These are phyloP conservation scores for Lepidostoma basale DNA, from an alignment of 1,140 invertebrate species.

Conservation along the genomic window DNA sequence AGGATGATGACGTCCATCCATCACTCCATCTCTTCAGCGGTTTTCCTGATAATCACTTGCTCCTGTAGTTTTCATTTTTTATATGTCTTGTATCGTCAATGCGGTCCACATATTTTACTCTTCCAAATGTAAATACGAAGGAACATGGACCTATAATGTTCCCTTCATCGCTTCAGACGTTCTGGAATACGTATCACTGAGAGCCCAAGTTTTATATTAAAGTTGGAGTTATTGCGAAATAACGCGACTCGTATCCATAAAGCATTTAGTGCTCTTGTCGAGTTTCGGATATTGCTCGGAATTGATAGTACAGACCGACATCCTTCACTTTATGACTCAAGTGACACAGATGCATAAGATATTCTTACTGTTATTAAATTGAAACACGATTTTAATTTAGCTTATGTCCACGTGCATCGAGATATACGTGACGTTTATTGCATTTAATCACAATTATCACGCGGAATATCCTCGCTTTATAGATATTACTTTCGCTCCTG, in stretches of 20 bases:
- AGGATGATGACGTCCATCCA: too few species aligned
- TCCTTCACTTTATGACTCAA: too few species aligned
- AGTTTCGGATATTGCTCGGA: background rate
- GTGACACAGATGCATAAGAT: too few species aligned
- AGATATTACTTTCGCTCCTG: background rate
- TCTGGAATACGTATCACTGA: background rate
- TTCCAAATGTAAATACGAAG: constrained; percentile 22
- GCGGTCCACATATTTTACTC: too few species aligned
- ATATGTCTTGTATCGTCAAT: too few species aligned
- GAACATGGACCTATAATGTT: constrained; percentile 8
- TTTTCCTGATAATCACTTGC: too few species aligned
- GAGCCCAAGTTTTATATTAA: background rate
- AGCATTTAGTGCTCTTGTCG: background rate
- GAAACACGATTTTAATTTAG: too few species aligned
- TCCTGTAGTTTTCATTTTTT: too few species aligned
- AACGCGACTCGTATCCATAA: background rate
- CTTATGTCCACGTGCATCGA: too few species aligned
- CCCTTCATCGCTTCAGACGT: constrained; percentile 11
- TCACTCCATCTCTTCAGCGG: too few species aligned
- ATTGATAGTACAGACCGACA: too few species aligned
- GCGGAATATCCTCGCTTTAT: background rate
- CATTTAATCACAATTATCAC: background rate
- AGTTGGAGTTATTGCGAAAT: constrained; percentile 9
- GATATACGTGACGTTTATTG: background rate
- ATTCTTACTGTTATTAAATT: too few species aligned